Base-by-base conservation (phyloP, 2,113 vertebrate species). In the Lophochroa leadbeateri region DNA sequence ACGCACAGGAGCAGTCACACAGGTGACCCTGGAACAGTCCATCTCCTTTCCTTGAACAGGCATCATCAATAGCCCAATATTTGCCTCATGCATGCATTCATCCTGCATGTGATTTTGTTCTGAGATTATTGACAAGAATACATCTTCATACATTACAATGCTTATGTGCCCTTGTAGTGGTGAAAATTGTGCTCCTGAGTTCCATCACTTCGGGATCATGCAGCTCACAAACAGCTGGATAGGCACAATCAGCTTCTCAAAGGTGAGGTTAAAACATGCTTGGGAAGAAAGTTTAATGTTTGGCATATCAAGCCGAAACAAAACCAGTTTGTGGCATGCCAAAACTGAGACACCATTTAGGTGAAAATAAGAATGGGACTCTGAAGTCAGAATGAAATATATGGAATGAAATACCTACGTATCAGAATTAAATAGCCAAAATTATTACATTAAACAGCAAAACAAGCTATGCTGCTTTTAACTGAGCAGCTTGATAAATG, bases 121-220 rank as follows among this genome's bases (percentile, higher is more conserved):
- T 1, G 8, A 83, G 71, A 90, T 74, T 88, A 96, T 50, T 82
- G 96, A 96, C 78, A 94, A 52, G 94, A 97, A 97, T 96, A 94
- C 52, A 92, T 92, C 94, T 97, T 97, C 94, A 96, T 95, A 92
- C 75, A 91, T 91, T 93, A 95, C 68, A 93, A 87, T 82, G 87
- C 44, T 92, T 70, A 65, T 74, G 87, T 90, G 95, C 55, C 97
- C 97, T 94, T 71, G 91, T 7, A 35, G n/a, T 52, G 37, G 60
- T n/a, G 89, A 49, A 69, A 76, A 82, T 6, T 7, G 21, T 47
- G 60, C 55, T 67, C 39, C 41, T 0, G 3, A 12, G 79, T 27
- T 37, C 69, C 70, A 43, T 11, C 19, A 0, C 67, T 57, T 10
- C 23, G 86, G 78, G 43, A 77, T 37, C 29, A 2, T 35, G 4